Base-by-base conservation (phyloP, 2,888 invertebrate genomes). In the Tipula helvola region DNA sequence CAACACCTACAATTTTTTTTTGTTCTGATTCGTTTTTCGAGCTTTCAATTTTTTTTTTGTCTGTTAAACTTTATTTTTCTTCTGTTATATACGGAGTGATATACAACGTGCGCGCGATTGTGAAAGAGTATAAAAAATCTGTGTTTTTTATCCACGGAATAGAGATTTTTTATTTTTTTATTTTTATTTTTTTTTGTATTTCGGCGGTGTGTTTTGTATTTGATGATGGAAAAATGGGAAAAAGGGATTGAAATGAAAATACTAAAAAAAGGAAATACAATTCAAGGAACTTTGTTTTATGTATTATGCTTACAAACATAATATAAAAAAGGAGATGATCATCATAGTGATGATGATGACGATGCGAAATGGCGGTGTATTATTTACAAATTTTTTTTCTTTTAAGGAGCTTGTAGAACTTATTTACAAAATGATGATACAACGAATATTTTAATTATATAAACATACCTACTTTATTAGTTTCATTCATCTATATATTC, bases 51-150 rank as follows among this genome's bases (percentile, higher is more conserved):
- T 16, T 57, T 52, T 52, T 71, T 71, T 71, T 28, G 71, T 71
- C 71, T 18, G 71, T 71, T 28, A 71, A 71, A 71, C 28, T 28
- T 71, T 71, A 71, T 71, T 71, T 71, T 71, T 10, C 71, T 28
- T 28, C 71, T 28, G 71, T 28, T 18, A 4, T 52, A 52, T 28
- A 71, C 71, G 28, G 71, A 71, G 71, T 71, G 71, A 71, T 71
- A 71, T 71, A 71, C 71, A 71, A 71, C 71, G 71, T 71, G 71
- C 71, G 71, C 71, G 71, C 71, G 71, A 71, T 71, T 71, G 71
- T 71, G 71, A 71, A 71, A 71, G 71, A 71, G 28, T 71, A 71
- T 71, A 13, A 71, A 18, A 71, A 71, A 28, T 57, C 52, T 57
- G 52, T 57, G 52, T 57, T 57, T 57, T 57, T 57, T 57, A 71